These are phyloP conservation scores for Tangara arthus DNA, from an alignment of 2,797 vertebrate species.

Conservation along the genomic window DNA sequence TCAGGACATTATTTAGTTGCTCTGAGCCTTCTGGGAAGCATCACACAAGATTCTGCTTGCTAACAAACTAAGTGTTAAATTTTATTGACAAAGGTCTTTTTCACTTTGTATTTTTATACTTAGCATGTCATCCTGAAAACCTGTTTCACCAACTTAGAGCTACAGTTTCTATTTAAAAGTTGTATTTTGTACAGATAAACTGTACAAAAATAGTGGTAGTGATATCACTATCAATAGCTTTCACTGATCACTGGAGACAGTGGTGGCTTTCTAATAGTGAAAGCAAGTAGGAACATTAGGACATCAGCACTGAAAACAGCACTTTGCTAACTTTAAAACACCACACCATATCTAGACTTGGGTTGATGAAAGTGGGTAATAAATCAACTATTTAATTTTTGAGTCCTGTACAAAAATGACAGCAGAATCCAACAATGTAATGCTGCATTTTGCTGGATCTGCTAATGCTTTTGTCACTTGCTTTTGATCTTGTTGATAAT, in stretches of 20 bases:
- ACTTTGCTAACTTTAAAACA: neutral
- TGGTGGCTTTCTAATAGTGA: neutral
- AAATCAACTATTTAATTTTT: neutral
- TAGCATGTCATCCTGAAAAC: neutral
- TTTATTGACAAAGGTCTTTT: constrained; percentile 10
- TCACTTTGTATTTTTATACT: constrained; percentile 1
- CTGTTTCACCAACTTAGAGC: neutral
- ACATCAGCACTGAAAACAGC: neutral
- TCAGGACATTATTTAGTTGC: neutral
- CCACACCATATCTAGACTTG: neutral
- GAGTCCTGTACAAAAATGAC: neutral
- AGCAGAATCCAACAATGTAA: neutral
- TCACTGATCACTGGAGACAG: neutral
- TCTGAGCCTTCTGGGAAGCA: neutral
- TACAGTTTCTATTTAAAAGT: neutral
- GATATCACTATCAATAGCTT: neutral
- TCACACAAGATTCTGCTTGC: neutral
- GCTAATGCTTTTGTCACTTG: neutral
- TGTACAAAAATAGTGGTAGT: neutral
- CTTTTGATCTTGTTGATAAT: neutral
- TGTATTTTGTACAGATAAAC: neutral
- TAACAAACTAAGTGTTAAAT: neutral
- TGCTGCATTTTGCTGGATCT: neutral
- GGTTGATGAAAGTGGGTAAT: neutral
- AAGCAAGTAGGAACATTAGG: neutral